phyloP scores from a whole-genome alignment of 2,888 invertebrate species.

The Zygogramma bicolorata region DNA sequence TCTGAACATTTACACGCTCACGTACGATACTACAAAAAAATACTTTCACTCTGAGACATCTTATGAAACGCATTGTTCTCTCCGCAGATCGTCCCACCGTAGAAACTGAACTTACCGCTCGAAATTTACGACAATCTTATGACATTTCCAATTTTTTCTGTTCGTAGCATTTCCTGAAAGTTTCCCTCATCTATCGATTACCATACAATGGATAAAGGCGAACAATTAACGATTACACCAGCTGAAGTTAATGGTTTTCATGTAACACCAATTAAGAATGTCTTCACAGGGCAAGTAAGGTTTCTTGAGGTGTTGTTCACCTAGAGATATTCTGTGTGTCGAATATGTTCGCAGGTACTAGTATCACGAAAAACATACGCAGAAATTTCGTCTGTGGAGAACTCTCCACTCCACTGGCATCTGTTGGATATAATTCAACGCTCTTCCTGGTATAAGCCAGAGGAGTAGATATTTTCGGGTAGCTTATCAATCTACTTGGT shows the following conservation, averaged over 20 bases:
- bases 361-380: too few species aligned
- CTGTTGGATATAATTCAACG: too few species aligned
- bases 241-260: not conserved
- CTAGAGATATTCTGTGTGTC: too few species aligned
- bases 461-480: too few species aligned
- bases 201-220: not conserved
- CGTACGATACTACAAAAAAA: not conserved
- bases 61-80: constrained; percentile 4
- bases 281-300: not conserved
- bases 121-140: not conserved
- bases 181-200: not conserved
- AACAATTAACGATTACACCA: not conserved
- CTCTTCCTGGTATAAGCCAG: too few species aligned
- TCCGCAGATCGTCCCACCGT: not conserved
- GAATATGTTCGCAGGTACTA: too few species aligned
- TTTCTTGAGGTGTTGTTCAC: too few species aligned
- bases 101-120: not conserved
- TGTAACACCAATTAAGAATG: not conserved
- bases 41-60: not conserved
- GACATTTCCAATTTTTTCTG: constrained; percentile 5
- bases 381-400: too few species aligned
- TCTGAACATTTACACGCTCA: not conserved
- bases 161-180: not conserved
- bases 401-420: too few species aligned
- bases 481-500: too few species aligned